These are phyloP conservation scores for Arbacia lixula DNA, from an alignment of 53 echinoderm and acorn worm genomes.

Conservation along the genomic window DNA sequence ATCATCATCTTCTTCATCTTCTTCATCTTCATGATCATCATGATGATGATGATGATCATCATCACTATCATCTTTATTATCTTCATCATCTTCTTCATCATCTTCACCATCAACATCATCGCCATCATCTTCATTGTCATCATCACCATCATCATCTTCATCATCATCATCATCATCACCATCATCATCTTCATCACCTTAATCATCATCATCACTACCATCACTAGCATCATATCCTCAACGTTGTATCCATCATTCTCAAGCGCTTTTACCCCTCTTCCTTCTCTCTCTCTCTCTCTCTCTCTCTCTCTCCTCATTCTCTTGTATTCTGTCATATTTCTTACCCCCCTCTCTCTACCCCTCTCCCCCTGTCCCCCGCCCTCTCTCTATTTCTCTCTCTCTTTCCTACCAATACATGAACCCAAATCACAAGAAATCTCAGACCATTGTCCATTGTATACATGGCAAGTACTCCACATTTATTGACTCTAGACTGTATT, in stretches of 20 bases:
- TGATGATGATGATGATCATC: not conserved
- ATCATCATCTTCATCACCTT: not conserved
- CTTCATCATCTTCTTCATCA: not conserved
- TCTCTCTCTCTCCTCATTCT: no score
- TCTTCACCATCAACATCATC: not conserved
- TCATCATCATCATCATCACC: not conserved
- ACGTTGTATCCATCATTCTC: not conserved
- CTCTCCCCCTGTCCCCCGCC: no score
- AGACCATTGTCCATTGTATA: not conserved
- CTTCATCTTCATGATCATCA: not conserved
- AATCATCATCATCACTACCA: conserved; percentile 2
- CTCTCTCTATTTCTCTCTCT: no score
- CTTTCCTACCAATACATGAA: no score
- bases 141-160: not conserved
- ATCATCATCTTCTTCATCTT: not conserved
- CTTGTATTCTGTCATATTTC: no score
- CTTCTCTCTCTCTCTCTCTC: no score
- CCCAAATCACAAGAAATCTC: no score
- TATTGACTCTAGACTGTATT: conserved; percentile 32
- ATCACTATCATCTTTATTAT: not conserved
- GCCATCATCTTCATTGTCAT: not conserved
- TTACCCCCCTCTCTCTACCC: no score
- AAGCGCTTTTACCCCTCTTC: no score
- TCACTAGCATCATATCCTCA: not conserved
- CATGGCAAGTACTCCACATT: conserved; percentile 36